Evolutionary conservation across 2,888 invertebrate genomes (phyloP).

Genomic region (Nesidiocoris tenuis): DNA sequence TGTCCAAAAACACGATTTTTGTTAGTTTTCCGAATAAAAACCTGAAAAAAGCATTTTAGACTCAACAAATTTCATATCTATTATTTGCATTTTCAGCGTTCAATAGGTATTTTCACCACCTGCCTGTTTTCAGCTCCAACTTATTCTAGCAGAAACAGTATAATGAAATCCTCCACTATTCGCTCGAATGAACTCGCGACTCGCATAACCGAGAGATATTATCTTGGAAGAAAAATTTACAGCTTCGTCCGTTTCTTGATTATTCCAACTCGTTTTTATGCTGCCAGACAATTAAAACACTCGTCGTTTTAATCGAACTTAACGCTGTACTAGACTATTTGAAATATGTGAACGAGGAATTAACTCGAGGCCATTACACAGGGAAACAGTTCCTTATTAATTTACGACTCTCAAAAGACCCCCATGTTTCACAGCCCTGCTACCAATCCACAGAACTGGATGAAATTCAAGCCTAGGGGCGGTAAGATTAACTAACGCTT

Average conservation of each 20-base stretch:
- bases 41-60: too few species aligned
- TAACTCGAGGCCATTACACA: slow-evolving; percentile 14
- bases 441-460: slow-evolving; percentile 12
- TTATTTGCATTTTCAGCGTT: too few species aligned
- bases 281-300: neutral
- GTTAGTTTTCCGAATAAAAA: too few species aligned
- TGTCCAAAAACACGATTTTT: too few species aligned
- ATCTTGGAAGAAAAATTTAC: neutral
- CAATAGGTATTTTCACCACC: too few species aligned
- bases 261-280: neutral
- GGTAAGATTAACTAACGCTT: neutral
- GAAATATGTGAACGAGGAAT: neutral
- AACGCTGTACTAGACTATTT: neutral
- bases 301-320: neutral
- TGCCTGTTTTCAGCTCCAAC: too few species aligned
- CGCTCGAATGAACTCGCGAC: too few species aligned
- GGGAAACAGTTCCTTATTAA: slow-evolving; percentile 29
- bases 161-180: too few species aligned
- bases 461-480: slow-evolving; percentile 38
- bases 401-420: slow-evolving; percentile 16
- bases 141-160: too few species aligned
- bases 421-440: slow-evolving; percentile 19
- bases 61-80: too few species aligned
- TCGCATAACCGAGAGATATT: neutral
- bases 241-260: neutral